Percentiles rank a stretch among this genome's conserved stretches.
phyloP scores from a whole-genome alignment of 2,113 vertebrate genomes.

The Corydoras sp. region DNA sequence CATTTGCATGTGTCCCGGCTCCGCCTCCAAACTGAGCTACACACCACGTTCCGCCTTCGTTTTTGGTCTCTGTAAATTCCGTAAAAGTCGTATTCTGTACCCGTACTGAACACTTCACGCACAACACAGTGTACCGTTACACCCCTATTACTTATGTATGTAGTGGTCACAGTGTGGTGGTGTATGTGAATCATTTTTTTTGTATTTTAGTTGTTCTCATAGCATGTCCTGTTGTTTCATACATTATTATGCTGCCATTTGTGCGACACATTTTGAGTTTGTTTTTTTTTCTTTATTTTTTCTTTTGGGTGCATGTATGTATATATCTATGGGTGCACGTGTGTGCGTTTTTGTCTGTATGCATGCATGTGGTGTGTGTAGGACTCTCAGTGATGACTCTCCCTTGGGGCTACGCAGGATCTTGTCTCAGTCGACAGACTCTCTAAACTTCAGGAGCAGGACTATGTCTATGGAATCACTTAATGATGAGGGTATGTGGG shows the following conservation, averaged over 20 bases:
- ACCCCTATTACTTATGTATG: not conserved
- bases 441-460: slow-evolving; percentile 81
- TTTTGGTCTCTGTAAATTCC: too few relatives aligned
- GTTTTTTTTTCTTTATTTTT: slow-evolving; percentile 16
- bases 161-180: slow-evolving; percentile 2
- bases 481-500: slow-evolving; percentile 77
- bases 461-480: slow-evolving; percentile 84
- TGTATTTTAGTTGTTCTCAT: not conserved
- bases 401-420: slow-evolving; percentile 83
- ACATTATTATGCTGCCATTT: slow-evolving; percentile 15
- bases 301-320: slow-evolving; percentile 26
- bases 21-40: too few relatives aligned
- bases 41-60: too few relatives aligned
- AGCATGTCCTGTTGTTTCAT: not conserved
- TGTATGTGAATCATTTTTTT: not conserved
- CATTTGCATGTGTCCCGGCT: too few relatives aligned
- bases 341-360: slow-evolving; percentile 27
- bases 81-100: too few relatives aligned
- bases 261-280: slow-evolving; percentile 15
- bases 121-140: not conserved
- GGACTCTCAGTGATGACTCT: slow-evolving; percentile 81
- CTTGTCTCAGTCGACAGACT: slow-evolving; percentile 91
- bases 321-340: slow-evolving; percentile 4
- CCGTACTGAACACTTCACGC: too few relatives aligned
- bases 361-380: slow-evolving; percentile 47